These are phyloP conservation scores for Hyperopisus bebe DNA, from an alignment of 2,113 vertebrate species.

Conservation along the genomic window DNA sequence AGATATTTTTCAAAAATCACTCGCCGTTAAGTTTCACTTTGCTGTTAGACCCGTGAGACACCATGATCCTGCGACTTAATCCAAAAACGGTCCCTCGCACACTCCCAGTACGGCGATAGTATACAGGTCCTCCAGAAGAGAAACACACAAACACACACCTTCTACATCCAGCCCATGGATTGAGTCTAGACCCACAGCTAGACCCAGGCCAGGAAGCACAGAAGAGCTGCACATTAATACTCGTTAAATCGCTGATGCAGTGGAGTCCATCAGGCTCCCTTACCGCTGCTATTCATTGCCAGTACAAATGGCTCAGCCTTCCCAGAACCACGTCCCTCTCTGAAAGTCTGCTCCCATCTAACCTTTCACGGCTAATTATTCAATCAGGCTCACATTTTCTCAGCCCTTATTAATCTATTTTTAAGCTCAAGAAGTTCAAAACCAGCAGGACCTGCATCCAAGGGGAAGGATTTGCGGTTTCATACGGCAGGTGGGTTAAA, in stretches of 20 bases:
- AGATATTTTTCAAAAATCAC: neutral
- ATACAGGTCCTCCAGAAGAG: neutral
- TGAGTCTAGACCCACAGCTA: neutral
- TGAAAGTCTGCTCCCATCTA: neutral
- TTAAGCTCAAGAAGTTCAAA: neutral
- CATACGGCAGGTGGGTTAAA: neutral
- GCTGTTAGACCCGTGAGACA: neutral
- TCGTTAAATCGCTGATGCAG: neutral
- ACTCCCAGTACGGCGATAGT: neutral
- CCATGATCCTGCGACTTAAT: neutral
- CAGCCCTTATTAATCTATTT: neutral
- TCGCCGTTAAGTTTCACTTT: neutral
- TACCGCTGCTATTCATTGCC: neutral
- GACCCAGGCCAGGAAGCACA: neutral
- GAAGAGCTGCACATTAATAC: neutral
- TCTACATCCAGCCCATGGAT: neutral
- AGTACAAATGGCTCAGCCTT: neutral
- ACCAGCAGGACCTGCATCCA: neutral
- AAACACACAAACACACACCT: conserved; percentile 4
- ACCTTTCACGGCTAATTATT: neutral
- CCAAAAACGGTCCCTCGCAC: neutral
- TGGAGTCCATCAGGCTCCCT: too few species aligned
- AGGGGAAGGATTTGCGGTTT: neutral
- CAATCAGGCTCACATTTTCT: neutral
- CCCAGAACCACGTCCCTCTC: neutral